Evolutionary conservation across 2,888 invertebrate species (phyloP).

Genomic region (Patella caerulea): DNA sequence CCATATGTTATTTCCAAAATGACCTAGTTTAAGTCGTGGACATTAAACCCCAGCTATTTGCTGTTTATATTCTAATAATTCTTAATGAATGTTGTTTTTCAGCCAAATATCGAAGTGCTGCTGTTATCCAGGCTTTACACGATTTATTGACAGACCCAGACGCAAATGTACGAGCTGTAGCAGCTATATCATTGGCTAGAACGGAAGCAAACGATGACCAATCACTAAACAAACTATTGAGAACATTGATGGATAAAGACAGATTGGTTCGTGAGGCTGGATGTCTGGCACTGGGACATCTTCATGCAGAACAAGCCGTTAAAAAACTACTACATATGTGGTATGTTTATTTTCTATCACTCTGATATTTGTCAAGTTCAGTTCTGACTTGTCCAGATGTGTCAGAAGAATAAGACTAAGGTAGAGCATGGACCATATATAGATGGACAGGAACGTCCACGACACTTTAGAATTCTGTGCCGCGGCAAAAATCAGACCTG

Average conservation of each 20-base stretch:
- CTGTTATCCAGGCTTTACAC: constrained; percentile 56
- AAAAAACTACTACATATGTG: constrained; percentile 55
- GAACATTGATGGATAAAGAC: constrained; percentile 54
- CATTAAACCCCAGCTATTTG: no score
- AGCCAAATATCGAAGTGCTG: constrained; percentile 57
- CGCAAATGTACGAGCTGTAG: constrained; percentile 58
- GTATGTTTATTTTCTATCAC: constrained; percentile 37
- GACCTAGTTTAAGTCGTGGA: no score
- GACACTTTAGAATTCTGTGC: no score
- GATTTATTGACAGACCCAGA: constrained; percentile 56
- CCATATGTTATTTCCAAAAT: no score
- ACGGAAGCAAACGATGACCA: constrained; percentile 46
- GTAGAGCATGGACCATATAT: no score
- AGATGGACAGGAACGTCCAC: no score
- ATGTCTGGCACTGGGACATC: constrained; percentile 59
- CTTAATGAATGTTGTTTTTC: constrained; percentile 7
- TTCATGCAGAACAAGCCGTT: constrained; percentile 54
- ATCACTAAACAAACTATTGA: constrained; percentile 46
- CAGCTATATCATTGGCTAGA: constrained; percentile 60
- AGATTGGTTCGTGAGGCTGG: constrained; percentile 61
- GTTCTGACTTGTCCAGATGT: no score
- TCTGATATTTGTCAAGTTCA: no score
- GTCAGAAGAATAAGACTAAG: no score
- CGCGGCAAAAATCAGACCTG: no score
- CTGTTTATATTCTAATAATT: neutral